A percentile compares a stretch with the other conserved stretches of the same genome.
Conservation (phyloP, 2,888 invertebrate species). For the Microctonus hyperodae region DNA sequence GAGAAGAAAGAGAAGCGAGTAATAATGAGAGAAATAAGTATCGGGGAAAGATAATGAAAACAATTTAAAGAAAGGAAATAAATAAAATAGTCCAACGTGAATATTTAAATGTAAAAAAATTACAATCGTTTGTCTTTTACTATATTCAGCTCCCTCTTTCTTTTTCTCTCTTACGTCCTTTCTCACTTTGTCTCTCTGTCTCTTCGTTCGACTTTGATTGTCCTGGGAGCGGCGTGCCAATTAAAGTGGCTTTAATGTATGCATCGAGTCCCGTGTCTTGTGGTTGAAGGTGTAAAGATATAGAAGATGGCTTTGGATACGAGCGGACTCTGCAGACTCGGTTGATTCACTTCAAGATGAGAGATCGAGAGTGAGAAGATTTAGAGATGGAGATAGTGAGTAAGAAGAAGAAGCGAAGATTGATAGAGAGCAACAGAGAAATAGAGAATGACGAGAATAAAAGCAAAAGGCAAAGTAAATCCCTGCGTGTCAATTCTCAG, state of each 20-base stretch:
- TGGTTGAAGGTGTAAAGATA: conserved; percentile 42
- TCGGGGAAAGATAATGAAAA: conserved; percentile 22
- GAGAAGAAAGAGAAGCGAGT: conserved; percentile 15
- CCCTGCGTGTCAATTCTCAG: conserved; percentile 61
- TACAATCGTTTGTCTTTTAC: conserved; percentile 9
- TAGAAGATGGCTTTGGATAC: conserved; percentile 36
- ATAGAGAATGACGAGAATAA: conserved; percentile 8
- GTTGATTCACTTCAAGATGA: conserved; percentile 33
- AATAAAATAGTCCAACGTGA: background rate
- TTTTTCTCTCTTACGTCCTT: conserved; percentile 19
- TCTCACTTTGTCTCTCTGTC: conserved; percentile 20
- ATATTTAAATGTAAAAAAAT: conserved; percentile 1
- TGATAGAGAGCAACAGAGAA: conserved; percentile 12
- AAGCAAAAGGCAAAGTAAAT: conserved; percentile 43
- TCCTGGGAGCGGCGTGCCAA: conserved; percentile 49
- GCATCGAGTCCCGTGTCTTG: conserved; percentile 60
- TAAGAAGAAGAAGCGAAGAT: conserved; percentile 12
- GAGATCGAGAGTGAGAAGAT: conserved; percentile 19
- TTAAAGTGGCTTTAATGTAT: conserved; percentile 60
- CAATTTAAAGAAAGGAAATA: conserved; percentile 26
- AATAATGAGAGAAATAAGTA: background rate
- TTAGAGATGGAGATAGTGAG: background rate
- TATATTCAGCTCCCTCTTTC: background rate
- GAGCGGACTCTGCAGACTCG: conserved; percentile 18
- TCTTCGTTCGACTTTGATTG: conserved; percentile 35